Conservation (phyloP, 2,797 vertebrate species). For the Aldrovandia affinis region DNA sequence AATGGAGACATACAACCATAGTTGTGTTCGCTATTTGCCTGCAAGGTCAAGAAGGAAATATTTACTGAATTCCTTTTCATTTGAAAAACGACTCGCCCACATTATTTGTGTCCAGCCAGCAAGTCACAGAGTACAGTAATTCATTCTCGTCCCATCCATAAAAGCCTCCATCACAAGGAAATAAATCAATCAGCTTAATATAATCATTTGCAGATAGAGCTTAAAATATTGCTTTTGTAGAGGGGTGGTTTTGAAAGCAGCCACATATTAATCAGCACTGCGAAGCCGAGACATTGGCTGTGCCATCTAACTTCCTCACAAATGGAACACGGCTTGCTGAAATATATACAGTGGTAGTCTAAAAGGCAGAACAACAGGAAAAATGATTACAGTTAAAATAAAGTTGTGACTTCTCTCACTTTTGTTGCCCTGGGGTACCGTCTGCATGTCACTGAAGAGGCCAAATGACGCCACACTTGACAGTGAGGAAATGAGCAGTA, state of each 20-base stretch:
- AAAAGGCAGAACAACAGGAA: neutral
- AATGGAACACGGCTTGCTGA: neutral
- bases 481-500: neutral
- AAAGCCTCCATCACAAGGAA: neutral
- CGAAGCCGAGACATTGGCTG: neutral
- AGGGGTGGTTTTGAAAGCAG: neutral
- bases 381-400: neutral
- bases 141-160: neutral
- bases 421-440: neutral
- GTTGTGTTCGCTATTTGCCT: neutral
- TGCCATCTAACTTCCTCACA: neutral
- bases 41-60: neutral
- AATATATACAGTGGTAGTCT: neutral
- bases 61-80: neutral
- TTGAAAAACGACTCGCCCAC: neutral
- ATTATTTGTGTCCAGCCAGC: neutral
- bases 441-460: neutral
- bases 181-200: no score
- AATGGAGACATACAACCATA: neutral
- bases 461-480: neutral
- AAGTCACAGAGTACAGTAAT: neutral
- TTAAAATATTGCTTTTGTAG: neutral
- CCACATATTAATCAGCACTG: neutral
- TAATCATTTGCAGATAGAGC: neutral
- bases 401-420: neutral